Evolutionary conservation across 2,797 vertebrate genomes (phyloP).

Genomic region (Sylvia borin): DNA sequence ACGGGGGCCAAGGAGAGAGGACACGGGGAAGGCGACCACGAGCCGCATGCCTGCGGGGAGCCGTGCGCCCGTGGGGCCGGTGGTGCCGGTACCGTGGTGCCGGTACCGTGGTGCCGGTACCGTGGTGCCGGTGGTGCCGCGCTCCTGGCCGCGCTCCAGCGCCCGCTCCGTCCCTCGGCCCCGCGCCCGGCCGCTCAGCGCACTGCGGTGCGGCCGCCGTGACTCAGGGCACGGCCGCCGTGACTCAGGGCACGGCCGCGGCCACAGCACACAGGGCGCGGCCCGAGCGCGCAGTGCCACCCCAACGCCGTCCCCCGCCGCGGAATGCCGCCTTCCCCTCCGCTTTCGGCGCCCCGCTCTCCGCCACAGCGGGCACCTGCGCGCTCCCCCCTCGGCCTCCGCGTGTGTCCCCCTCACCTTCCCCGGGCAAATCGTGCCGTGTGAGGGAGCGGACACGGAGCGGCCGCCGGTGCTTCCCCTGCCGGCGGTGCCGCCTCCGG

Average conservation of each 20-base stretch:
- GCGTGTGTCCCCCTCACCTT: not conserved
- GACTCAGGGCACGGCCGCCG: not conserved
- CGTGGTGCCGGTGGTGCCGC: too few relatives aligned
- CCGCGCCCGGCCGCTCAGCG: not conserved
- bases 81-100: too few relatives aligned
- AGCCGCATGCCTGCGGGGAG: too few relatives aligned
- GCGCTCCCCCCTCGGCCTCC: not conserved
- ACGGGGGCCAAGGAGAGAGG: accelerated
- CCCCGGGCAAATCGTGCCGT: not conserved
- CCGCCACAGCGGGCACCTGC: not conserved
- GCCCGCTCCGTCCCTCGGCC: not conserved
- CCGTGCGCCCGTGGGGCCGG: not conserved
- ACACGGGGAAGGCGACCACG: not conserved
- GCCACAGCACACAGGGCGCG: accelerated
- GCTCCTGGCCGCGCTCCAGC: not conserved
- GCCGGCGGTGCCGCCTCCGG: not conserved
- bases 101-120: not conserved
- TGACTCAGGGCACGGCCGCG: not conserved
- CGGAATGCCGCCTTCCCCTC: not conserved
- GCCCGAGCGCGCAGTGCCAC: accelerated
- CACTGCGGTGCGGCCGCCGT: not conserved
- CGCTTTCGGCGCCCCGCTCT: not conserved
- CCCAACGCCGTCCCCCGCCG: too few relatives aligned
- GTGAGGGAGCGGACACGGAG: not conserved
- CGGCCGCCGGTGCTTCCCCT: accelerated